phyloP scores from a whole-genome alignment of 2,113 vertebrate genomes.

The Sorex fumeus region DNA sequence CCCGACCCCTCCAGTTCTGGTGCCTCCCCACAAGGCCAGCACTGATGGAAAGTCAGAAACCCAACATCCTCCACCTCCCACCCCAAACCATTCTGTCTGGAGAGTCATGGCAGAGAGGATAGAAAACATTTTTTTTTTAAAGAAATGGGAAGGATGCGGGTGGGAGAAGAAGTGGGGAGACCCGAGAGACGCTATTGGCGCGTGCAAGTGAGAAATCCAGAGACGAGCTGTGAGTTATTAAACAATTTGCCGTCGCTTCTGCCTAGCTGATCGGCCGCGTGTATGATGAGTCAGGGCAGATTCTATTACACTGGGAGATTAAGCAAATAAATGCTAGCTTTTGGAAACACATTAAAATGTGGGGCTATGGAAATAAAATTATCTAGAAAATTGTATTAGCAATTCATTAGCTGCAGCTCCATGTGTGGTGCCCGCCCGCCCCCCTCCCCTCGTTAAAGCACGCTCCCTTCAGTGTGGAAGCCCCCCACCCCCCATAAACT shows the following conservation, averaged over 20 bases:
- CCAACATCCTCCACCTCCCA: background rate
- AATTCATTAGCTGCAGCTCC: slow-evolving; percentile 88
- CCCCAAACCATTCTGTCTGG: background rate
- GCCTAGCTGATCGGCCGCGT: slow-evolving; percentile 86
- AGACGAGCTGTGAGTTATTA: slow-evolving; percentile 75
- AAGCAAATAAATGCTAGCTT: slow-evolving; percentile 87
- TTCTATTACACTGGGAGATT: slow-evolving; percentile 86
- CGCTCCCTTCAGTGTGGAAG: background rate
- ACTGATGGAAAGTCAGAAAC: too few relatives aligned
- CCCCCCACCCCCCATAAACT: background rate
- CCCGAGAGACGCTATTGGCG: slow-evolving; percentile 43
- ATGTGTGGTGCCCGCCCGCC: slow-evolving; percentile 51
- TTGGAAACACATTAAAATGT: slow-evolving; percentile 86
- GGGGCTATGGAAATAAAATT: slow-evolving; percentile 89
- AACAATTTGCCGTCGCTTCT: slow-evolving; percentile 84
- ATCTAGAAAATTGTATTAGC: slow-evolving; percentile 90
- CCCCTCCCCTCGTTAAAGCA: background rate
- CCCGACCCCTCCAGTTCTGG: too few relatives aligned
- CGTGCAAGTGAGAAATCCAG: slow-evolving; percentile 67
- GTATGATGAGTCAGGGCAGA: slow-evolving; percentile 86
- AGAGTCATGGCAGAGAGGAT: background rate
- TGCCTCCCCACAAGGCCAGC: too few relatives aligned
- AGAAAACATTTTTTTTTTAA: background rate
- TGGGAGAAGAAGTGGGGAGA: background rate
- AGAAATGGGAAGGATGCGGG: background rate